Evolutionary conservation across 2,113 vertebrate genomes (phyloP).

Genomic region (Dinomys branickii): DNA sequence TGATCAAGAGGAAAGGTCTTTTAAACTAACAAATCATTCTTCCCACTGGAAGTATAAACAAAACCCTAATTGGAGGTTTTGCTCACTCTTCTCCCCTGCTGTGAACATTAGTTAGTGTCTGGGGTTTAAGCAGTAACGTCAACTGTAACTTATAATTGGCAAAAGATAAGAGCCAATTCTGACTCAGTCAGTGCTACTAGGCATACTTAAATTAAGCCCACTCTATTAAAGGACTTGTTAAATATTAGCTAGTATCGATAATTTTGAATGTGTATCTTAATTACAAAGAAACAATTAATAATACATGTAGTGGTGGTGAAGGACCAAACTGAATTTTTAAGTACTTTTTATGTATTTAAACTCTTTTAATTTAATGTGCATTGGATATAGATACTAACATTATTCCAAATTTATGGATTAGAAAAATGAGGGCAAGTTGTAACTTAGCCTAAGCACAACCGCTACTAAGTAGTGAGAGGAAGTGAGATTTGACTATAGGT

Average conservation of each 20-base stretch:
- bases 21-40: constrained; percentile 74
- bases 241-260: constrained; percentile 26
- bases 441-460: neutral
- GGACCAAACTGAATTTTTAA: neutral
- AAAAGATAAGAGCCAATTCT: constrained; percentile 38
- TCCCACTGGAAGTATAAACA: constrained; percentile 73
- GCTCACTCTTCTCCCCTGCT: constrained; percentile 67
- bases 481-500: neutral
- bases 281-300: neutral
- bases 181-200: neutral
- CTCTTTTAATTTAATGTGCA: neutral
- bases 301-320: neutral
- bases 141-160: constrained; percentile 61
- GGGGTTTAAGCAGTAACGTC: constrained; percentile 26
- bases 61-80: constrained; percentile 71
- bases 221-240: neutral
- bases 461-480: neutral
- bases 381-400: neutral
- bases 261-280: constrained; percentile 4
- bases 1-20: constrained; percentile 61
- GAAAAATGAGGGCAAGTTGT: neutral
- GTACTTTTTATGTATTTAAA: neutral
- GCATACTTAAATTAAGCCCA: neutral
- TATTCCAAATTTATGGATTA: neutral
- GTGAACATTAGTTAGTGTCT: constrained; percentile 58